Base-by-base conservation (phyloP, 2,113 vertebrate genomes). In the Seriola quinqueradiata region DNA sequence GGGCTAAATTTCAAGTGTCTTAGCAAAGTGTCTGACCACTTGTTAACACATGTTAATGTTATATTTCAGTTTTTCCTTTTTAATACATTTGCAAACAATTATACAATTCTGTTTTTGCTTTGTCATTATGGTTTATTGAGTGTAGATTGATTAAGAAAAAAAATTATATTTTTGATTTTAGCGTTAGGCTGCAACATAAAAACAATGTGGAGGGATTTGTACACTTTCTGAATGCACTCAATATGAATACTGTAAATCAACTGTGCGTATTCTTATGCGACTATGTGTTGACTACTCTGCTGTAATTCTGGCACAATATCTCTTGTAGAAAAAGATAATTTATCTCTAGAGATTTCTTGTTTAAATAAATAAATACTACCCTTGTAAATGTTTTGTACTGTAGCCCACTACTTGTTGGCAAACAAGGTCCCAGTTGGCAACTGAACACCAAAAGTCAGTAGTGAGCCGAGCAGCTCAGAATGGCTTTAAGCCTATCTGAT, bases 401-500 rank as follows among this genome's bases (percentile, higher is more conserved):
- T 38, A 46, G 55, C 19, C 5, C 3, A 50, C 19, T 28, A 17
- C 60, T 66, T 44, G 48, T 40, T 65, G 57, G 63, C 71, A 63
- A 86, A 73, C n/a, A 84, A 67, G 25, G 48, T 54, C 40, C 46
- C 0, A 4, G 36, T 63, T 48, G 16, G 17, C 14, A 79, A 16
- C 46, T 40, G 36, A 58, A 64, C 42, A 61, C 9, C 21, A 57
- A 52, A 64, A 58, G 68, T 42, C 42, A 50, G 70, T 17, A 14
- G 40, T 65, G 67, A 78, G 42, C 19, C 9, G 40, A 55, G 69
- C 61, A 61, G 61, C 55, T 89, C 66, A 79, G 77, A 70, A 54
- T 50, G 69, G 61, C 79, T 85, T 86, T 57, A 70, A 36, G 66
- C 57, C 55, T n/a, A 75, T 80, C 74, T 83, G 54, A 81, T 82